Evolutionary conservation across 2,797 vertebrate species (phyloP).

Genomic region (Oreochromis grahami): DNA sequence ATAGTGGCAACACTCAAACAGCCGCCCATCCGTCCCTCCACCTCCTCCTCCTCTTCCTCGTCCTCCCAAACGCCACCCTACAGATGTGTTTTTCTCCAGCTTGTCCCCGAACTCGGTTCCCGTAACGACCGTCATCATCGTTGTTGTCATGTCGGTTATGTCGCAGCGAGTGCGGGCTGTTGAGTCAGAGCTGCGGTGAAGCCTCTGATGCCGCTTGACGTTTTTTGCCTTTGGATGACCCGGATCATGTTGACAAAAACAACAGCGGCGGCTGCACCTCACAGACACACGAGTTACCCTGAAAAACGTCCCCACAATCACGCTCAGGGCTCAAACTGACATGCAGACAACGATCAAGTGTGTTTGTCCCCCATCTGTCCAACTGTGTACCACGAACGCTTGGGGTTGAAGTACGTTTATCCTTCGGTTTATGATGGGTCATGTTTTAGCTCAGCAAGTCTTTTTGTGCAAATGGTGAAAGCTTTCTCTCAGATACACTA

Average conservation of each 20-base stretch:
- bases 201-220: background rate
- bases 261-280: slow-evolving; percentile 2
- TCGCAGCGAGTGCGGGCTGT: slow-evolving; percentile 17
- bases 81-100: slow-evolving; percentile 16
- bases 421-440: background rate
- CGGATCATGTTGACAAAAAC: slow-evolving; percentile 39
- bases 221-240: slow-evolving; percentile 19
- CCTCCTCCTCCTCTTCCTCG: background rate
- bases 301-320: background rate
- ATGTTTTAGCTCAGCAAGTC: background rate
- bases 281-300: slow-evolving; percentile 6
- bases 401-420: background rate
- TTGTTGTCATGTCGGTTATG: background rate
- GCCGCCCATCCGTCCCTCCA: background rate
- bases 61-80: background rate
- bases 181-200: background rate
- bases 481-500: background rate
- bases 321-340: slow-evolving; percentile 30
- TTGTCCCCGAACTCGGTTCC: slow-evolving; percentile 22
- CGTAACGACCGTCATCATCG: background rate
- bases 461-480: background rate
- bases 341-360: background rate
- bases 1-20: slow-evolving; percentile 64
- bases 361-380: slow-evolving; percentile 15
- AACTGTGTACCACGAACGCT: background rate